Evolutionary conservation across 2,797 vertebrate species (phyloP).

Genomic region (Trachops cirrhosus): DNA sequence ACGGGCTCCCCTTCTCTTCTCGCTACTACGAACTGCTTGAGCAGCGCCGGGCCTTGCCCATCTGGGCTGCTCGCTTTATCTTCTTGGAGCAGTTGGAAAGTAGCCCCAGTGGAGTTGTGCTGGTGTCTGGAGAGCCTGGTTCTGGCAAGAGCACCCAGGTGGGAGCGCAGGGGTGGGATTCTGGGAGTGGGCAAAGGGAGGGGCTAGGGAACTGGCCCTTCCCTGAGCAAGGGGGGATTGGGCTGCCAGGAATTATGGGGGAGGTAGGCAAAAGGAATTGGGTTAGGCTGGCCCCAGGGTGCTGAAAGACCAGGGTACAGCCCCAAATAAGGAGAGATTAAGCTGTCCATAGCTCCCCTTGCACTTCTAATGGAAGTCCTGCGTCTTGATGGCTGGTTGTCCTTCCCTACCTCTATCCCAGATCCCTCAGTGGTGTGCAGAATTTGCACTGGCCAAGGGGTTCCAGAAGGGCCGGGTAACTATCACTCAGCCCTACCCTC

Average conservation of each 20-base stretch:
- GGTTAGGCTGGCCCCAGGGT: not conserved
- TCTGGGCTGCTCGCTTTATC: conserved; percentile 88
- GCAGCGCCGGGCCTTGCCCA: conserved; percentile 85
- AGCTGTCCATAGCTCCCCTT: not conserved
- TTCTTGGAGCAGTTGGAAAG: conserved; percentile 91
- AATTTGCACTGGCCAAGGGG: conserved; percentile 90
- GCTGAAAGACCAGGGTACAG: fast-evolving
- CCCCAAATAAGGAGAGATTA: not conserved
- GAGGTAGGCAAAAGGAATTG: not conserved
- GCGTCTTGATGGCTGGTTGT: not conserved
- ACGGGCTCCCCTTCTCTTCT: conserved; percentile 94
- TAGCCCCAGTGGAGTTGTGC: conserved; percentile 85
- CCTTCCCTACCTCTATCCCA: conserved; percentile 60
- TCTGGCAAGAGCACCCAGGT: conserved; percentile 96
- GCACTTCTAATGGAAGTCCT: fast-evolving
- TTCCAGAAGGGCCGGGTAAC: conserved; percentile 90
- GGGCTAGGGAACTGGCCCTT: not conserved
- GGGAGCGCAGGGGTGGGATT: not conserved
- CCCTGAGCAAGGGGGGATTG: not conserved
- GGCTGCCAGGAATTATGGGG: not conserved
- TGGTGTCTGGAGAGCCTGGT: conserved; percentile 89
- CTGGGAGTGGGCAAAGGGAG: not conserved
- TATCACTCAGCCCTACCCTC: conserved; percentile 91
- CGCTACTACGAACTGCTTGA: conserved; percentile 92
- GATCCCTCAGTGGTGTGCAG: conserved; percentile 98